These are phyloP conservation scores for Stenodera caucasica DNA, from an alignment of 2,888 invertebrate genomes.

Conservation along the genomic window DNA sequence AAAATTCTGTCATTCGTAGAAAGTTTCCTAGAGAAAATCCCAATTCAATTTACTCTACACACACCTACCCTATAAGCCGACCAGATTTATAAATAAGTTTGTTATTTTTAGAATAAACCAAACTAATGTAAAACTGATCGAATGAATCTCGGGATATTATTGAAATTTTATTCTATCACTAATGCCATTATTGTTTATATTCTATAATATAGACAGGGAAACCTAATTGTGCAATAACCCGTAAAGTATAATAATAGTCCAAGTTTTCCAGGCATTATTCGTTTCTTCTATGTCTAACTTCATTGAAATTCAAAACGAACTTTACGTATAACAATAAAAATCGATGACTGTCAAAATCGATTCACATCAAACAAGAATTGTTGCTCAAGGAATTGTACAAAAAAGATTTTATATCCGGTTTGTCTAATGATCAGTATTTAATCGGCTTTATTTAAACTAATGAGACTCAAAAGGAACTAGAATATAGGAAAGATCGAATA, in stretches of 20 bases:
- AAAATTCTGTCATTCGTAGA: background rate
- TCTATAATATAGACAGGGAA: constrained; percentile 10
- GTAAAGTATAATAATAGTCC: constrained; percentile 34
- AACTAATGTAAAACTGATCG: background rate
- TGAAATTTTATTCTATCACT: background rate
- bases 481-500: background rate
- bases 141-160: background rate
- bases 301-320: constrained; percentile 50
- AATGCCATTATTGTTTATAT: constrained; percentile 14
- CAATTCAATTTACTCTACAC: constrained; percentile 2
- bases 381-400: background rate
- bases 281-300: constrained; percentile 20
- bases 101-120: background rate
- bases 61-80: background rate
- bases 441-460: background rate
- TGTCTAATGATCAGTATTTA: background rate
- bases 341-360: constrained; percentile 48
- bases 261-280: constrained; percentile 25
- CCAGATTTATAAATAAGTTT: background rate
- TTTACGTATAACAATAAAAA: constrained; percentile 50
- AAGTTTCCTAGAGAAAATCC: constrained; percentile 1
- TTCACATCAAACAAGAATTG: constrained; percentile 33
- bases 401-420: background rate
- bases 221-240: constrained; percentile 37
- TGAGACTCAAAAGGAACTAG: background rate